These are phyloP conservation scores for Junonia oenone DNA, from an alignment of 2,888 invertebrate genomes.

Conservation along the genomic window DNA sequence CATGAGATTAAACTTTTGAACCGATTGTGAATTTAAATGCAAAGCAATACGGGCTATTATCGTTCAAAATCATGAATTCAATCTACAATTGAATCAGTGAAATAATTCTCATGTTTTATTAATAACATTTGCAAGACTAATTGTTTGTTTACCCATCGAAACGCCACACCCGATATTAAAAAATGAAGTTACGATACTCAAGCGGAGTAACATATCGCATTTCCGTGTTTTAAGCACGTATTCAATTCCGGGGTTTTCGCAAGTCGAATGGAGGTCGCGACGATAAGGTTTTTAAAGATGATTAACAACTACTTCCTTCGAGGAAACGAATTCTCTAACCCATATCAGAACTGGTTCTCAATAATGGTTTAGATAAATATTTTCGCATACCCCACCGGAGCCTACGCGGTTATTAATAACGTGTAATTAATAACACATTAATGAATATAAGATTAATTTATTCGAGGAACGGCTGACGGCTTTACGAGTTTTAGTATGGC, in stretches of 20 bases:
- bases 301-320: constrained; percentile 63
- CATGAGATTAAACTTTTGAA: neutral
- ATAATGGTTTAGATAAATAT: constrained; percentile 10
- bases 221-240: constrained; percentile 46
- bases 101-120: constrained; percentile 24
- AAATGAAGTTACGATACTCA: constrained; percentile 27
- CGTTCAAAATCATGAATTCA: neutral
- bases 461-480: constrained; percentile 15
- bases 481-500: constrained; percentile 15
- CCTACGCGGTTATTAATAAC: constrained; percentile 15
- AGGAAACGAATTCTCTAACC: constrained; percentile 40
- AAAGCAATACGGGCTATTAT: constrained; percentile 4
- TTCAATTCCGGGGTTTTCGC: constrained; percentile 63
- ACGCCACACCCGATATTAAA: constrained; percentile 28
- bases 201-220: constrained; percentile 41
- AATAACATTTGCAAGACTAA: constrained; percentile 19
- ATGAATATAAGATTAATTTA: constrained; percentile 21
- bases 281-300: constrained; percentile 57
- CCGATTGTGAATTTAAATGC: constrained; percentile 4
- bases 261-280: constrained; percentile 47
- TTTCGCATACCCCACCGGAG: constrained; percentile 1
- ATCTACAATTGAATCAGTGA: constrained; percentile 19
- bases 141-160: constrained; percentile 24
- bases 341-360: constrained; percentile 24
- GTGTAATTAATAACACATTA: constrained; percentile 18